Percentiles rank a stretch among this genome's conserved stretches.
These are phyloP conservation scores for Urocitellus parryii DNA, from an alignment of 2,113 vertebrate genomes.

Conservation along the genomic window DNA sequence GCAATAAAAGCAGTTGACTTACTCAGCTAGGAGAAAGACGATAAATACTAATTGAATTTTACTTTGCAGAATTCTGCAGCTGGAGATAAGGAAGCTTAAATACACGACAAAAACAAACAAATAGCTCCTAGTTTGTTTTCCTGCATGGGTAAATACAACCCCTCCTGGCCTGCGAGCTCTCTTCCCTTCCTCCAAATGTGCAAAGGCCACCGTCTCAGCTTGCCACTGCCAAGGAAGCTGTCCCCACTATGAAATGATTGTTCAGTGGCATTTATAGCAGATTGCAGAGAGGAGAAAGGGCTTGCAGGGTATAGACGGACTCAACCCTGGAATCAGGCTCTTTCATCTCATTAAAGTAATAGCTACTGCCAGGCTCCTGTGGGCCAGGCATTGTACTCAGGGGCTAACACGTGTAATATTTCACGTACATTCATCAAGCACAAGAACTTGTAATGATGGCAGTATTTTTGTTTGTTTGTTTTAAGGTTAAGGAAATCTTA, in stretches of 20 bases:
- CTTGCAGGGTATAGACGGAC: not conserved
- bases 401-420: not conserved
- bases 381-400: not conserved
- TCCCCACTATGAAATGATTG: slow-evolving; percentile 40
- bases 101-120: slow-evolving; percentile 76
- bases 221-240: slow-evolving; percentile 5
- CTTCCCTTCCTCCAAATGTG: slow-evolving; percentile 53
- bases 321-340: slow-evolving; percentile 12
- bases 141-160: not conserved
- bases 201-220: slow-evolving; percentile 46
- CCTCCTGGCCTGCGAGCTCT: not conserved
- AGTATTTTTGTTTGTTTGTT: not conserved
- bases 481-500: not conserved
- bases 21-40: slow-evolving; percentile 67
- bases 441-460: not conserved
- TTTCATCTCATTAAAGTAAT: slow-evolving; percentile 26
- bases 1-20: slow-evolving; percentile 76
- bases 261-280: slow-evolving; percentile 65
- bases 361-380: not conserved
- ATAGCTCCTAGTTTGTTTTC: slow-evolving; percentile 62
- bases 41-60: slow-evolving; percentile 84
- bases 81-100: slow-evolving; percentile 81
- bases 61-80: slow-evolving; percentile 77
- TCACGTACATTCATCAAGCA: not conserved
- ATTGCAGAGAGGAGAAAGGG: slow-evolving; percentile 44